A percentile compares a stretch with the other conserved stretches of the same genome.
Evolutionary conservation across 37 sponge, comb jelly and placozoan genomes (phyloP).

Genomic region (Cladorhizidae sp.): DNA sequence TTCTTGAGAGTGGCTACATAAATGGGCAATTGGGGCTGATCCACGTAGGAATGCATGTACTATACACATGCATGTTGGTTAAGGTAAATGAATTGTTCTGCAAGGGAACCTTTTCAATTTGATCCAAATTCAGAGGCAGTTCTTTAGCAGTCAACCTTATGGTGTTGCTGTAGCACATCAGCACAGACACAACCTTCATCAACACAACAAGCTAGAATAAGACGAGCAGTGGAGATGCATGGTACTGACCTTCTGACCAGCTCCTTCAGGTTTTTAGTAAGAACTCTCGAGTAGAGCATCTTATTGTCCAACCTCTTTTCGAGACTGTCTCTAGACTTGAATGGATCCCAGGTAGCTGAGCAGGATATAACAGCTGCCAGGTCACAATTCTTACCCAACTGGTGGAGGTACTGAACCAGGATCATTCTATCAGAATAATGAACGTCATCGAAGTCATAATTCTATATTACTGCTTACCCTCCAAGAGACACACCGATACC

Average conservation of each 20-base stretch:
- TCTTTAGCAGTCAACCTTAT: background rate
- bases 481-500: conserved; percentile 84
- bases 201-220: background rate
- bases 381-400: conserved; percentile 26
- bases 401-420: conserved; percentile 53
- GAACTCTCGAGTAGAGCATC: conserved; percentile 30
- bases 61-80: too few species aligned
- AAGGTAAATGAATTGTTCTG: too few species aligned
- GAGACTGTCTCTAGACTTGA: conserved; percentile 16
- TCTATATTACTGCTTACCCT: conserved; percentile 85
- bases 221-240: conserved; percentile 4
- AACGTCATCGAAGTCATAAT: background rate
- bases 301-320: conserved; percentile 42
- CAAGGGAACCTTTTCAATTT: conserved; percentile 4
- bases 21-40: too few species aligned
- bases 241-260: conserved; percentile 36
- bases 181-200: background rate
- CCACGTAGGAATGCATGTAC: too few species aligned
- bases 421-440: conserved; percentile 30
- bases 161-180: background rate
- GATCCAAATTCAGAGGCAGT: background rate
- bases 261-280: conserved; percentile 11
- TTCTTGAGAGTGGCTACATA: too few species aligned
- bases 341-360: conserved; percentile 41
- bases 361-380: conserved; percentile 40